Evolutionary conservation across 2,797 vertebrate genomes (phyloP).

Genomic region (Cynopterus sphinx): DNA sequence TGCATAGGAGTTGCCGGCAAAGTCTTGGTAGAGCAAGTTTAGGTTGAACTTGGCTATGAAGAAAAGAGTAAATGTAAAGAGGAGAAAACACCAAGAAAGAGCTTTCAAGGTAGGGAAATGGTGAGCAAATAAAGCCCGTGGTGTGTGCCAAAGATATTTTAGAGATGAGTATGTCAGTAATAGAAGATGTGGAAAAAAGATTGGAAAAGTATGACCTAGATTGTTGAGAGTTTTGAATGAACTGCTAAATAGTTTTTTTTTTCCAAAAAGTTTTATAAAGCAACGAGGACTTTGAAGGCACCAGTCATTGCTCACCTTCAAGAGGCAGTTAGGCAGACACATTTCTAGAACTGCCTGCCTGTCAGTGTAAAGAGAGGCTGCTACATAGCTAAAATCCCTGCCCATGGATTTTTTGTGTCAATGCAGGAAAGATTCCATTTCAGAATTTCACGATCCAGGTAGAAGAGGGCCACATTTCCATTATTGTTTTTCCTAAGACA

Average conservation of each 20-base stretch:
- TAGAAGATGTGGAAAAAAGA: neutral
- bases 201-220: neutral
- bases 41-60: neutral
- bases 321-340: neutral
- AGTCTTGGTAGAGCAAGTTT: neutral
- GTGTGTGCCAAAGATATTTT: neutral
- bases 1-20: neutral
- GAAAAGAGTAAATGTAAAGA: neutral
- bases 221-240: neutral
- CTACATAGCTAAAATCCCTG: neutral
- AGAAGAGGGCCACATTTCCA: neutral
- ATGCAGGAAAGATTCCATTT: neutral
- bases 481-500: constrained; percentile 5
- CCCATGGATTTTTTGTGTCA: neutral
- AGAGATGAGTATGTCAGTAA: neutral
- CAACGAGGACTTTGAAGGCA: neutral
- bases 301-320: neutral
- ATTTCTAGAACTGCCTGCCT: neutral
- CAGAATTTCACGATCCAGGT: neutral
- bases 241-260: neutral
- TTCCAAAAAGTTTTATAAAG: neutral
- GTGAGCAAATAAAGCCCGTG: neutral
- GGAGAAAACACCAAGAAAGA: neutral
- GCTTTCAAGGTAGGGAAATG: neutral
- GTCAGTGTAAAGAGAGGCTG: neutral